Conservation (phyloP, 1,140 invertebrate genomes). For the Leptopilina boulardi region DNA sequence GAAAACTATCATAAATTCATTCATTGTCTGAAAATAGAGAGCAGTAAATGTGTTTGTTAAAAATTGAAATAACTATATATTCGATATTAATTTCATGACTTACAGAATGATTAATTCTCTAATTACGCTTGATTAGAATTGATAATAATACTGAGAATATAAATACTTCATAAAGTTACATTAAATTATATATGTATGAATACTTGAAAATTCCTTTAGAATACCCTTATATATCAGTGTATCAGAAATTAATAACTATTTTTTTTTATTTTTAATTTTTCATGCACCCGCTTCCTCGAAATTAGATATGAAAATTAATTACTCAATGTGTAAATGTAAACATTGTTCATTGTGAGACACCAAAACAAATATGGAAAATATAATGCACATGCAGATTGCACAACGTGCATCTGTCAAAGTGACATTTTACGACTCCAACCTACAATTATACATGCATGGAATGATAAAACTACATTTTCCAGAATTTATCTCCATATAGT, state of each 20-base stretch:
- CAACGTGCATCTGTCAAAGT: slow-evolving; percentile 12
- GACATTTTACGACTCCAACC: not conserved
- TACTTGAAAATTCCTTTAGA: slow-evolving; percentile 7
- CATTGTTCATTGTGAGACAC: not conserved
- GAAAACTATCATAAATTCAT: too few species aligned
- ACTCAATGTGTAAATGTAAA: slow-evolving; percentile 19
- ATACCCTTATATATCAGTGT: not conserved
- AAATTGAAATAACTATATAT: too few species aligned
- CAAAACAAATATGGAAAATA: slow-evolving; percentile 9
- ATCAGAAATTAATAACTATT: not conserved
- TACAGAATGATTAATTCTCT: too few species aligned
- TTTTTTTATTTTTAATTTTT: not conserved
- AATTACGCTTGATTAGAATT: not conserved
- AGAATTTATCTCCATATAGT: not conserved
- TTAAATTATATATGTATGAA: not conserved
- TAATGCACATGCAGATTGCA: not conserved
- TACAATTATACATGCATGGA: not conserved
- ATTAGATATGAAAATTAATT: slow-evolving; percentile 18
- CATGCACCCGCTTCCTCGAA: not conserved
- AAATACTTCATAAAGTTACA: not conserved
- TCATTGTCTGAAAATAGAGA: too few species aligned
- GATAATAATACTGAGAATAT: not conserved
- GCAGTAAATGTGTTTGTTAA: too few species aligned
- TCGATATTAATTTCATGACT: too few species aligned
- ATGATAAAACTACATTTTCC: not conserved